A percentile compares a stretch with the other conserved stretches of the same genome.
Evolutionary conservation across 64 coral and sea anemone species (phyloP).

Genomic region (Cladopsammia gracilis): DNA sequence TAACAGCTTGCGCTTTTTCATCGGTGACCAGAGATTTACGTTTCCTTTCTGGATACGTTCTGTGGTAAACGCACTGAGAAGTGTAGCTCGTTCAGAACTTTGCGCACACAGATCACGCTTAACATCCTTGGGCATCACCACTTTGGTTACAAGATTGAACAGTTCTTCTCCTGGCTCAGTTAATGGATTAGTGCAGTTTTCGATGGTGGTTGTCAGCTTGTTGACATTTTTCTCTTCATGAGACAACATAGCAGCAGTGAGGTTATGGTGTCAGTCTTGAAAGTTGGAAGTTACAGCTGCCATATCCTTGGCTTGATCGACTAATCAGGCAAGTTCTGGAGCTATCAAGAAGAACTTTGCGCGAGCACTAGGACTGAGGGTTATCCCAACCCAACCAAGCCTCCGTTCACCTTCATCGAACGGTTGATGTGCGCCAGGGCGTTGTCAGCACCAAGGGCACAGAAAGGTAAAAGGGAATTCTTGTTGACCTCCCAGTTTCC

Average conservation of each 20-base stretch:
- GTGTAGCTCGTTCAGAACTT: background rate
- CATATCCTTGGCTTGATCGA: conserved; percentile 19
- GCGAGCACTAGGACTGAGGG: no score
- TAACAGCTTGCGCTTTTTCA: conserved; percentile 2
- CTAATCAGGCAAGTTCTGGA: background rate
- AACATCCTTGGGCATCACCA: no score
- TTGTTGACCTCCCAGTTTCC: no score
- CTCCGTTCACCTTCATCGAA: no score
- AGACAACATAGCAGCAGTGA: background rate
- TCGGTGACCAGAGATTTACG: background rate
- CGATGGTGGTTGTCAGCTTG: conserved; percentile 22
- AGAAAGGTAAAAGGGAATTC: no score
- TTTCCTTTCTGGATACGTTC: background rate
- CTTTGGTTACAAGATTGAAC: no score
- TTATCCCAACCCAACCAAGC: no score
- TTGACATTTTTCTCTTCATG: conserved; percentile 36
- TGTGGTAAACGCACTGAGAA: background rate
- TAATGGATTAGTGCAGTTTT: conserved; percentile 50
- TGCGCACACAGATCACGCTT: no score
- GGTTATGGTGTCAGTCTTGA: conserved; percentile 25
- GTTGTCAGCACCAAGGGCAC: no score
- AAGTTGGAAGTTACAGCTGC: conserved; percentile 1
- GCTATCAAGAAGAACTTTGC: no score
- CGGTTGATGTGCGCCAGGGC: no score
- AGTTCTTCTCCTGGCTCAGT: background rate